Conservation (phyloP, 64 coral and sea anemone species). For the Astreopora myriophthalma region DNA sequence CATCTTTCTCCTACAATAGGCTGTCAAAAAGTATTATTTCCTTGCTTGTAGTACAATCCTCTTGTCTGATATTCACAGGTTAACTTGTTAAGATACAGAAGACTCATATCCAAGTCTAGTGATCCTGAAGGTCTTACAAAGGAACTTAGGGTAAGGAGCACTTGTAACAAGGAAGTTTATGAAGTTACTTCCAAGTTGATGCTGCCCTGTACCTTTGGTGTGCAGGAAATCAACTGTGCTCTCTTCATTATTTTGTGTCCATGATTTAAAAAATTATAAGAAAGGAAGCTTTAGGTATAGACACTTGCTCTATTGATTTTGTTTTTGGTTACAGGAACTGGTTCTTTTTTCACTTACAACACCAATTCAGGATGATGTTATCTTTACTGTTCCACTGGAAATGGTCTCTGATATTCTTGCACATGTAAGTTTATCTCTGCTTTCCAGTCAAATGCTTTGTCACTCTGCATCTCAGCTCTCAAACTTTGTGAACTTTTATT, state of each 20-base stretch:
- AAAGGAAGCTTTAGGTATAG: no score
- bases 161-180: no score
- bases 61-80: conserved; percentile 40
- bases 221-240: no score
- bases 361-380: conserved; percentile 99
- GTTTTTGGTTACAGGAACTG: conserved; percentile 75
- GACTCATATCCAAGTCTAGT: conserved; percentile 97
- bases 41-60: background rate
- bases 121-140: conserved; percentile 91
- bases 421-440: conserved; percentile 81
- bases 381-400: conserved; percentile 95
- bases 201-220: no score
- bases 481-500: no score
- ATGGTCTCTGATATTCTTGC: conserved; percentile 98
- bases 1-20: no score
- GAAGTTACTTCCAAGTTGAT: no score
- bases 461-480: no score
- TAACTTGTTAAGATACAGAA: conserved; percentile 97
- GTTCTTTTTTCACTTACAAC: conserved; percentile 97
- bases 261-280: no score
- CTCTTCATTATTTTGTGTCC: no score
- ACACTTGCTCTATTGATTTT: background rate
- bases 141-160: conserved; percentile 80
- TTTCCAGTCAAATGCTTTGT: no score
- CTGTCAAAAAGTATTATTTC: background rate